Evolutionary conservation across 2,888 invertebrate genomes (phyloP), one percentile per base, ranked within the genome.

Genomic region (Amiota communis): DNA sequence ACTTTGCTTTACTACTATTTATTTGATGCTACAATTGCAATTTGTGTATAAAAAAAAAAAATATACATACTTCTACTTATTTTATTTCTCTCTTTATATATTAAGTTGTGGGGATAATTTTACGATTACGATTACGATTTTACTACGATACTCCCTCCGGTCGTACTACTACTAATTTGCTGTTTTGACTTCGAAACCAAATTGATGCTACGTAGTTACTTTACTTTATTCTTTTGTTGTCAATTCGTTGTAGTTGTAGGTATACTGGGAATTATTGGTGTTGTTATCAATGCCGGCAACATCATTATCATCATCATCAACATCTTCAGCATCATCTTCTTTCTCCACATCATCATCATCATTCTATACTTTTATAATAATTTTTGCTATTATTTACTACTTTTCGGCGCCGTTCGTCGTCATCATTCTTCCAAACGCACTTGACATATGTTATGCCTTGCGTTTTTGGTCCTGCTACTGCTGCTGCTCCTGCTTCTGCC

Each of bases 381-480:
- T 63, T 17, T 17, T 59, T 68, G 15, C 67, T 68, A 68, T 68
- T 68, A 51, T 53, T 68, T 68, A 68, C 67, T 68, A 68, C 53
- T 68, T 64, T 47, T 67, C 47, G 67, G 69, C 36, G 69, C 61
- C 23, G 74, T 53, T 6, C 36, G 74, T 73, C 76, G 71, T 74
- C 71, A 71, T 73, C 74, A 73, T 75, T 77, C 72, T 72, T 78
- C 72, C 78, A 75, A 76, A 48, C 56, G 71, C 80, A 80, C 83
- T 86, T 82, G 81, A 72, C 86, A 82, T 85, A 83, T 79, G 82
- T 79, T 72, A 73, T 77, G 72, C 65, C 64, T 76, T 75, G 73
- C 65, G 20, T 65, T 74, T 72, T 77, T 72, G 71, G 71, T 74
- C 53, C 47, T 47, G 36, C 36, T 48, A 13, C 36, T 12, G 15